Conservation (phyloP, 2,888 invertebrate species). For the Pseudoips prasinana region DNA sequence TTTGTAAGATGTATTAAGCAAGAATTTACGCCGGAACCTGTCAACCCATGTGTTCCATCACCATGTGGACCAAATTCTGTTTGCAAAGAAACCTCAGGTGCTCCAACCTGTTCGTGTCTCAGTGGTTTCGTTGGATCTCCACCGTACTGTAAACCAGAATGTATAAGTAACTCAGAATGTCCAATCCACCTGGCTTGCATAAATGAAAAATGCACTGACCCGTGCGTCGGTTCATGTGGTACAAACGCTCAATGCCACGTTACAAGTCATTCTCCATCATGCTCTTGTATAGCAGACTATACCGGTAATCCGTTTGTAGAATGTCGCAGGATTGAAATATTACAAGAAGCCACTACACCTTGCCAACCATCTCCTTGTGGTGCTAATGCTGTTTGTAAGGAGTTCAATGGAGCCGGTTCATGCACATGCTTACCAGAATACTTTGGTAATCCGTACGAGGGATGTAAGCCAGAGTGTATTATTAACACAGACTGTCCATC, state of each 20-base stretch:
- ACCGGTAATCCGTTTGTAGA: constrained; percentile 89
- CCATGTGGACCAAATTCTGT: constrained; percentile 91
- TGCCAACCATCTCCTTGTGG: constrained; percentile 86
- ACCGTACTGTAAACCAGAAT: constrained; percentile 90
- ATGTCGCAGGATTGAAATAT: constrained; percentile 68
- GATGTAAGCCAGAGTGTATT: constrained; percentile 87
- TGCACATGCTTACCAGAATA: constrained; percentile 87
- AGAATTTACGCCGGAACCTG: constrained; percentile 70
- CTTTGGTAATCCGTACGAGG: constrained; percentile 89
- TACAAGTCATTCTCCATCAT: constrained; percentile 87
- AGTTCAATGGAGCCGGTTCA: constrained; percentile 82
- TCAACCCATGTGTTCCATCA: constrained; percentile 88
- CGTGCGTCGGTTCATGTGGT: constrained; percentile 88
- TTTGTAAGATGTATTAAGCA: constrained; percentile 84
- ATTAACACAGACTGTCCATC: constrained; percentile 87
- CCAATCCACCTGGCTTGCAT: constrained; percentile 86
- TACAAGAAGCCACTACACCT: constrained; percentile 74
- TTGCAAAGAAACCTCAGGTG: constrained; percentile 85
- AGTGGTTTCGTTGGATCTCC: constrained; percentile 85
- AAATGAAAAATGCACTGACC: constrained; percentile 89
- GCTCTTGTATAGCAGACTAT: constrained; percentile 85
- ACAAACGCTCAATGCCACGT: constrained; percentile 88
- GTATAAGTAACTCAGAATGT: constrained; percentile 89
- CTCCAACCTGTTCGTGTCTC: constrained; percentile 89
- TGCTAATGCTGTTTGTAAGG: constrained; percentile 84